A percentile compares a stretch with the other conserved stretches of the same genome.
Conservation (phyloP, 2,797 vertebrate species). For the Hydrophis major region DNA sequence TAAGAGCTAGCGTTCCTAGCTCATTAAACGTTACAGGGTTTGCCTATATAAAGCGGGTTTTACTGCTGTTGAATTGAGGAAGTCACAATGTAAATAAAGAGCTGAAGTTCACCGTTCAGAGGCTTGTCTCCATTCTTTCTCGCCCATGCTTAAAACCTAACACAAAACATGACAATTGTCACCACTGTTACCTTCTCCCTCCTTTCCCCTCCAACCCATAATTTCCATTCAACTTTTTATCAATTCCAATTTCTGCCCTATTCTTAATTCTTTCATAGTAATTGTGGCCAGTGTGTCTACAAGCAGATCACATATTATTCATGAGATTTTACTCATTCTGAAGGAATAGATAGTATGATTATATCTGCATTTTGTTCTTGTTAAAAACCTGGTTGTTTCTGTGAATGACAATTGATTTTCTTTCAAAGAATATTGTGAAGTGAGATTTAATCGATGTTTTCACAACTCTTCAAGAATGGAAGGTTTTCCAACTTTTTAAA, state of each 20-base stretch:
- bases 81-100: too few species aligned
- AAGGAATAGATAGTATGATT: not conserved
- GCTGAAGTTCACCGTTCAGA: too few species aligned
- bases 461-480: slow-evolving; percentile 7
- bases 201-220: not conserved
- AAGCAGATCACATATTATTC: not conserved
- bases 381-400: not conserved
- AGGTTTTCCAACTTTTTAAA: slow-evolving; percentile 8
- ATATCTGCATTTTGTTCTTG: not conserved
- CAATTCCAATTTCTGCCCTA: not conserved
- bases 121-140: too few species aligned
- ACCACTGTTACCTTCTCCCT: not conserved
- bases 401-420: slow-evolving; percentile 11
- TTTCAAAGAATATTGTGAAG: not conserved
- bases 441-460: slow-evolving; percentile 2
- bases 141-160: too few species aligned
- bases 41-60: too few species aligned
- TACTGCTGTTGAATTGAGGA: too few species aligned
- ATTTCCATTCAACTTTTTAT: not conserved
- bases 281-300: not conserved
- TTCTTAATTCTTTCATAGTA: not conserved
- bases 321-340: not conserved
- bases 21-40: too few species aligned
- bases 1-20: too few species aligned
- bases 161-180: not conserved